Conservation (phyloP, 2,888 invertebrate species). For the Cantharis flavilabris region DNA sequence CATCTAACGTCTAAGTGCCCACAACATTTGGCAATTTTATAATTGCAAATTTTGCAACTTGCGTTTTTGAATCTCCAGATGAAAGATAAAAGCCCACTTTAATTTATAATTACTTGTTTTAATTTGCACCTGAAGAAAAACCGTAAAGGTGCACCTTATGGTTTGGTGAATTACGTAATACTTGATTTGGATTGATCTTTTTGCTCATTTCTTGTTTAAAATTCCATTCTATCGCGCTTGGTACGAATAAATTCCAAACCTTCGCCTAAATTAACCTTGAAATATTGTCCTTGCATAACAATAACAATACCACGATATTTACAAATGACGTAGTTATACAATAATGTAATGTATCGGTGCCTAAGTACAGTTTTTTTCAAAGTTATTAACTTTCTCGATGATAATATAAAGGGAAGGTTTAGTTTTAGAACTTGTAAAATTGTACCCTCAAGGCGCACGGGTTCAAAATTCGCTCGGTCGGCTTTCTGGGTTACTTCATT, state of each 20-base stretch:
- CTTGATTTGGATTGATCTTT: not conserved
- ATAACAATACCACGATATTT: not conserved
- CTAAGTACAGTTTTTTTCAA: not conserved
- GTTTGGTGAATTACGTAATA: not conserved
- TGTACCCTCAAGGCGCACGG: not conserved
- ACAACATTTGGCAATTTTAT: not conserved
- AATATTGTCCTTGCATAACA: constrained; percentile 1
- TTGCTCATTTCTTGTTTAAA: not conserved
- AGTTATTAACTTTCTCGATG: not conserved
- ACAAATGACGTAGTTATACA: not conserved
- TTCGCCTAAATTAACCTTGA: constrained; percentile 1
- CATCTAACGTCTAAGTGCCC: not conserved
- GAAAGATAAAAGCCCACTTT: not conserved
- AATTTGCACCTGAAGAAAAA: not conserved
- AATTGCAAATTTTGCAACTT: not conserved
- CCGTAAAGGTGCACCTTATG: not conserved
- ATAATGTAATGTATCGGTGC: not conserved
- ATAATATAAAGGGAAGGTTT: not conserved
- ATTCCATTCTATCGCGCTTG: not conserved
- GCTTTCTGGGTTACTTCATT: no score
- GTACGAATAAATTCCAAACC: constrained; percentile 1
- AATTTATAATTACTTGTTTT: not conserved
- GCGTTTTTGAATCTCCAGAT: not conserved
- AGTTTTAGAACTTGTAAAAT: no score
- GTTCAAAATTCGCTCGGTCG: no score